Evolutionary conservation across 2,797 vertebrate species (phyloP).

Genomic region (Acropternis orthonyx): DNA sequence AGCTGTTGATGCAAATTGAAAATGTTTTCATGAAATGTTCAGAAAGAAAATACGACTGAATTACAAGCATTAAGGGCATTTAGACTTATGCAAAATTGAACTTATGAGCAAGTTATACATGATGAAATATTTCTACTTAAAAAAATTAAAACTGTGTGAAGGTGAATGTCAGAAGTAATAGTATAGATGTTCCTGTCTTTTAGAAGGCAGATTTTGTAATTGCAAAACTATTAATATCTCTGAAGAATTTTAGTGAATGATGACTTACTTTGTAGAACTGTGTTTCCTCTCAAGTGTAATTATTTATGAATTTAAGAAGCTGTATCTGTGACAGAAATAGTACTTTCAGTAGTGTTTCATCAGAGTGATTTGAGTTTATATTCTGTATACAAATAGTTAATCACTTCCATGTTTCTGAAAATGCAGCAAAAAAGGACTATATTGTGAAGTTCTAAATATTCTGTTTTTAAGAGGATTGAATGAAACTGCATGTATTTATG

Average conservation of each 20-base stretch:
- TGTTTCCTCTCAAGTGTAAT: neutral
- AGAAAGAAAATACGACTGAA: neutral
- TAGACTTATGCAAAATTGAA: neutral
- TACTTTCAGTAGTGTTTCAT: neutral
- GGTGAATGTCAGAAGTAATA: neutral
- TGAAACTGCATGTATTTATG: neutral
- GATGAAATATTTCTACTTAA: neutral
- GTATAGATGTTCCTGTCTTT: neutral
- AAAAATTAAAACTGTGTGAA: neutral
- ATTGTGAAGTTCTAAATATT: neutral
- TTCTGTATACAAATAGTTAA: neutral
- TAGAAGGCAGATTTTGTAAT: neutral
- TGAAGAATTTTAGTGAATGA: neutral
- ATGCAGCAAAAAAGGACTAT: neutral
- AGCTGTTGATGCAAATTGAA: neutral
- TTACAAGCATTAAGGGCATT: neutral
- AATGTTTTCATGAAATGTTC: neutral
- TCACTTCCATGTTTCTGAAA: neutral
- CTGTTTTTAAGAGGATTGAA: neutral
- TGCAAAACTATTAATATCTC: constrained; percentile 2
- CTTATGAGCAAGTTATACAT: neutral
- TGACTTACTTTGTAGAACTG: neutral
- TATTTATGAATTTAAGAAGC: neutral
- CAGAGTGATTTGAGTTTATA: neutral
- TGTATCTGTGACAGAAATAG: neutral